These are phyloP conservation scores for Colostygia pectinataria DNA, from an alignment of 2,888 invertebrate species.

Conservation along the genomic window DNA sequence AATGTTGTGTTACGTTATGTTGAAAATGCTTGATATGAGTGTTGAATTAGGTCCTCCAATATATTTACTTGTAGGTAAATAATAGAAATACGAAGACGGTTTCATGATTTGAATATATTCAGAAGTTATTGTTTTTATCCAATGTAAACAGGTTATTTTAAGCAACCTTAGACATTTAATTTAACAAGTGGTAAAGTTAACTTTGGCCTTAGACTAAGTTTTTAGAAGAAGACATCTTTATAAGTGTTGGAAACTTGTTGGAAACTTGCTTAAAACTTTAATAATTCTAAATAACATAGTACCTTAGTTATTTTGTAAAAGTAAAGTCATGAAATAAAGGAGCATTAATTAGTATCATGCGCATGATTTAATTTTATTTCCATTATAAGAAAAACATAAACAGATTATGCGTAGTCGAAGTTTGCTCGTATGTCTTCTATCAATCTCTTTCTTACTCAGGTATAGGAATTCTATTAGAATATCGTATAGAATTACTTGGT, in stretches of 20 bases:
- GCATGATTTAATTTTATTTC: too few species aligned
- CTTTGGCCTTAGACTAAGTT: conserved; percentile 50
- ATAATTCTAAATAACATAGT: conserved; percentile 15
- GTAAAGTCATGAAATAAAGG: too few species aligned
- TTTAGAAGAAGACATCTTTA: conserved; percentile 58
- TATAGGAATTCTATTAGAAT: conserved; percentile 21
- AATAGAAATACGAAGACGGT: too few species aligned
- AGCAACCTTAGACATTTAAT: background rate
- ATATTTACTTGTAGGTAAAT: too few species aligned
- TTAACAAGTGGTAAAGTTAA: conserved; percentile 48
- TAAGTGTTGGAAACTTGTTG: conserved; percentile 44
- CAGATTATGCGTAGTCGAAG: too few species aligned
- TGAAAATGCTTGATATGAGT: background rate
- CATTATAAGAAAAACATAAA: too few species aligned
- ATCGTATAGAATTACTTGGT: conserved; percentile 21
- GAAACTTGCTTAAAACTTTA: conserved; percentile 53
- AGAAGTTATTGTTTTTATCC: too few species aligned
- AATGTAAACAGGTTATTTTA: too few species aligned
- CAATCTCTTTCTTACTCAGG: background rate
- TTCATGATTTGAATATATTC: too few species aligned
- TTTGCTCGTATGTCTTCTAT: background rate
- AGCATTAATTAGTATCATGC: too few species aligned
- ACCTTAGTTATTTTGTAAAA: too few species aligned
- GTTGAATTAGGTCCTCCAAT: too few species aligned
- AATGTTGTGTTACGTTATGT: conserved; percentile 35